phyloP scores from a whole-genome alignment of 1,140 invertebrate species.

The Choristoneura fumiferana region DNA sequence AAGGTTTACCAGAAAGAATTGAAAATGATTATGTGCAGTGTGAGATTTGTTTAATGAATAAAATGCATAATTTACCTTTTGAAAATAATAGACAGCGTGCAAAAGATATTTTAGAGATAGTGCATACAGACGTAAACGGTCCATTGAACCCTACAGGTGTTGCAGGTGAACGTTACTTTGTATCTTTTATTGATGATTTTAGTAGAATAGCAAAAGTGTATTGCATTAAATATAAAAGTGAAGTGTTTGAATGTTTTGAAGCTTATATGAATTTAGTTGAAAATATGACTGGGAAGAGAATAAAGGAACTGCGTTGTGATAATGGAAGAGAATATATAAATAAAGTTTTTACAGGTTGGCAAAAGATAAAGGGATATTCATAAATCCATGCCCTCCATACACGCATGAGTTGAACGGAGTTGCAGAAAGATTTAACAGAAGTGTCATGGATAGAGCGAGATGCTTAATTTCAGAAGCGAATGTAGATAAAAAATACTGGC shows the following conservation, averaged over 20 bases:
- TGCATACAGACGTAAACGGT: conserved; percentile 59
- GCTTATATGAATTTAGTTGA: conserved; percentile 47
- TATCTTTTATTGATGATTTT: conserved; percentile 51
- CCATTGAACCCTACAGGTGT: conserved; percentile 46
- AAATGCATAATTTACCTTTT: conserved; percentile 54
- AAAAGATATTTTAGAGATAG: conserved; percentile 46
- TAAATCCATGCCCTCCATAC: conserved; percentile 56
- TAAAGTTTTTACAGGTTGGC: conserved; percentile 52
- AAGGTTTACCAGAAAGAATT: conserved; percentile 42
- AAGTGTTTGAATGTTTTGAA: conserved; percentile 42
- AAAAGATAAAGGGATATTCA: conserved; percentile 43
- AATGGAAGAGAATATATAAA: conserved; percentile 58
- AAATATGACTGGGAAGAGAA: conserved; percentile 47
- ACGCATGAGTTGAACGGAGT: conserved; percentile 58
- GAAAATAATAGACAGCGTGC: conserved; percentile 53
- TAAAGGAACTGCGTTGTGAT: conserved; percentile 53
- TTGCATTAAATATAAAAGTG: conserved; percentile 49
- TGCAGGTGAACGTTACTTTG: conserved; percentile 44
- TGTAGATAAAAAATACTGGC: conserved; percentile 50
- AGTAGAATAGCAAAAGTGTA: conserved; percentile 52
- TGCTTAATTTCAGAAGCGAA: conserved; percentile 44
- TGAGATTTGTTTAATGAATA: conserved; percentile 43
- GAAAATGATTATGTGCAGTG: conserved; percentile 41
- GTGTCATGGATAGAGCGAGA: conserved; percentile 40
- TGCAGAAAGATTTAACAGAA: conserved; percentile 55